Evolutionary conservation across 1,140 invertebrate genomes (phyloP), one percentile per base, ranked within the genome.

Genomic region (Achroia grisella): DNA sequence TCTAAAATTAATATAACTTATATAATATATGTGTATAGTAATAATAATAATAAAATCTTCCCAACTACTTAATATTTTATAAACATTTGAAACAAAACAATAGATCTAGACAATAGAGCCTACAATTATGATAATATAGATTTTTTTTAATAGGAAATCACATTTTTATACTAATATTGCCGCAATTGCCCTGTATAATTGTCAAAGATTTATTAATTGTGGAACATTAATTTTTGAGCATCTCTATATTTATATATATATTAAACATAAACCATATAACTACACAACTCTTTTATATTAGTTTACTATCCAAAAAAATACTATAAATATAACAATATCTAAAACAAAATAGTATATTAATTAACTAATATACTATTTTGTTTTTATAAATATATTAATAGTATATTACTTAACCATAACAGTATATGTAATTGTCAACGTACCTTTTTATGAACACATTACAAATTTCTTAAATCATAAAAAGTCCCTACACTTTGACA

Each of bases 61-160:
- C 17, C 2, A 3, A 23, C 17, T 23, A 23, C 17, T 6, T 6
- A 23, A 53, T 39, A 49, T 47, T 56, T 46, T 15, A 62, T 72
- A 76, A 76, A 76, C 67, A 66, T 70, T 61, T 62, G 56, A 73
- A 76, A 76, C 65, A 65, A 64, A 76, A 76, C 70, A 65, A 57
- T 47, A 54, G 55, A 53, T 33, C 33, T 48, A 50, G 43, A n/a
- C n/a, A n/a, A n/a, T 30, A 48, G 2, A 2, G 2, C 17, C 17
- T 23, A 44, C n/a, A 48, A 43, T 34, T 48, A 44, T 33, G 46
- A 35, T 47, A 47, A 33, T 44, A n/a, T n/a, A n/a, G n/a, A n/a
- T 47, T 47, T 41, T 55, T 48, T 36, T 57, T 54, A 50, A 55
- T 62, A 62, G 52, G 49, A 58, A 54, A 52, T 48, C 45, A 49